Evolutionary conservation across 2,113 vertebrate species (phyloP).

Genomic region (Coptodon bakossiorum): DNA sequence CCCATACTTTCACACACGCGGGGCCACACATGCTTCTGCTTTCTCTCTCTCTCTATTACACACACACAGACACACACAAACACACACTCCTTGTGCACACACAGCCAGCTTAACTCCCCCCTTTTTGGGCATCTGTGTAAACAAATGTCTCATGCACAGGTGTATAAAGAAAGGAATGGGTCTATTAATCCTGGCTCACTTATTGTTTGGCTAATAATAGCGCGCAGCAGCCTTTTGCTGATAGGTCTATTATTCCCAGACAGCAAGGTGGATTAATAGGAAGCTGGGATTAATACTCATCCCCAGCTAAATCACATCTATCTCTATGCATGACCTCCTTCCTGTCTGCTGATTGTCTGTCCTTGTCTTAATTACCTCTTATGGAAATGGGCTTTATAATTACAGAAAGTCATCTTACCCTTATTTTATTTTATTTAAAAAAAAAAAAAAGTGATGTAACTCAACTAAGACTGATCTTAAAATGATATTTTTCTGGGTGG

Average conservation of each 20-base stretch:
- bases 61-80: conserved; percentile 1
- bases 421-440: rapidly evolving
- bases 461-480: background rate
- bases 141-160: conserved; percentile 18
- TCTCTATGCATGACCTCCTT: conserved; percentile 8
- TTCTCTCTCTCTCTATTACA: background rate
- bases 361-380: background rate
- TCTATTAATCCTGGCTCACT: conserved; percentile 27
- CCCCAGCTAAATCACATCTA: conserved; percentile 10
- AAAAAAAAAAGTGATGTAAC: background rate
- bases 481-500: background rate
- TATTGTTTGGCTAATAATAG: conserved; percentile 53
- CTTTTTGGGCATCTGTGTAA: conserved; percentile 20
- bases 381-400: background rate
- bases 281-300: conserved; percentile 48
- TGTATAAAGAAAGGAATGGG: conserved; percentile 9
- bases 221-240: background rate
- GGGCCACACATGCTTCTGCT: conserved; percentile 4
- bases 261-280: conserved; percentile 48
- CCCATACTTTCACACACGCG: conserved; percentile 41
- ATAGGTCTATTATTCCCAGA: conserved; percentile 39
- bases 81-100: background rate
- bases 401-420: background rate
- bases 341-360: background rate
- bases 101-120: background rate